phyloP scores from a whole-genome alignment of 2,797 vertebrate species.

The Jordanella pulchra region DNA sequence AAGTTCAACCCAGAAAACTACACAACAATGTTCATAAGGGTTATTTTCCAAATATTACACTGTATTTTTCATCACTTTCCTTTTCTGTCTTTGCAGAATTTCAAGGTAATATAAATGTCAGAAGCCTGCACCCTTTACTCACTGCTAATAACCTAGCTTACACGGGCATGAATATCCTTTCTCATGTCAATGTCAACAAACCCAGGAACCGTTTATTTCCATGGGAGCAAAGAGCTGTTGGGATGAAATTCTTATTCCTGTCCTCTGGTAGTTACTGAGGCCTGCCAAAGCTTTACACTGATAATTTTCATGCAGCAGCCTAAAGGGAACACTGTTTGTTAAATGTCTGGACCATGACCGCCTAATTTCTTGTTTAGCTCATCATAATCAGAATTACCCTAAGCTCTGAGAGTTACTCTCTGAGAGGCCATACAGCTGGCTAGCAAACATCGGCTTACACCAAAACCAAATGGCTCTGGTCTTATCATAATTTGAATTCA shows the following conservation, averaged over 20 bases:
- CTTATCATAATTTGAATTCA: slow-evolving; percentile 48
- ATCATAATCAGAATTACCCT: slow-evolving; percentile 66
- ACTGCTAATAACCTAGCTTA: too few species aligned
- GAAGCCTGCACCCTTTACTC: neutral
- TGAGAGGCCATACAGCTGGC: slow-evolving; percentile 53
- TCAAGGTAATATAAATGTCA: neutral
- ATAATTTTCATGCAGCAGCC: slow-evolving; percentile 43
- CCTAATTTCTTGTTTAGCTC: slow-evolving; percentile 65
- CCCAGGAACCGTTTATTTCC: neutral
- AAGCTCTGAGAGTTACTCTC: slow-evolving; percentile 54
- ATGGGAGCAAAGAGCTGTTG: slow-evolving; percentile 1
- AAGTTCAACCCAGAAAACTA: neutral
- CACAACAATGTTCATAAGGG: neutral
- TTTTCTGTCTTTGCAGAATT: neutral
- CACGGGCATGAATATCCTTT: neutral
- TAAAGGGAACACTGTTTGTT: slow-evolving; percentile 45
- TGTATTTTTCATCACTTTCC: neutral
- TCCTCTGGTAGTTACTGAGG: slow-evolving; percentile 8
- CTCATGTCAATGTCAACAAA: neutral
- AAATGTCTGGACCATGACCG: slow-evolving; percentile 31
- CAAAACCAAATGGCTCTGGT: slow-evolving; percentile 39
- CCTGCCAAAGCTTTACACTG: slow-evolving; percentile 24
- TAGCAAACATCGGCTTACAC: slow-evolving; percentile 52
- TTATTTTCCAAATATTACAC: neutral
- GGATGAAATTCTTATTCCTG: slow-evolving; percentile 5